Percentiles rank a stretch among this genome's conserved stretches.
phyloP scores from a whole-genome alignment of 2,113 vertebrate species.

The Sciurus niger region DNA sequence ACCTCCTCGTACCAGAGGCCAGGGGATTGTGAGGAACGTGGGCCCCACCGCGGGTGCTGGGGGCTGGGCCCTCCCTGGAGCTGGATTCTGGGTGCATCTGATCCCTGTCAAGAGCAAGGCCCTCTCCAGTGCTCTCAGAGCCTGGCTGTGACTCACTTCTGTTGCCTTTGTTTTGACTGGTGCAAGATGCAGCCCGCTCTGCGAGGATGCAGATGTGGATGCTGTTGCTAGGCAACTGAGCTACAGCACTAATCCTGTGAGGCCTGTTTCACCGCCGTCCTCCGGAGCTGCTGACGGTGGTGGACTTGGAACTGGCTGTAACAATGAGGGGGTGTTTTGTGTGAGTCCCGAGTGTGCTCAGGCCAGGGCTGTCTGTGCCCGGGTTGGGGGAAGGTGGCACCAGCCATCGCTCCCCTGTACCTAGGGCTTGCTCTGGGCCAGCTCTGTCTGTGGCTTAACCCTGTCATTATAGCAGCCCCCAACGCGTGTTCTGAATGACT shows the following conservation, averaged over 20 bases:
- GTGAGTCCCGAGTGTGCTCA: neutral
- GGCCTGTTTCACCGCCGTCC: constrained; percentile 75
- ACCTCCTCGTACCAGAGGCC: neutral
- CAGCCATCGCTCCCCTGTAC: neutral
- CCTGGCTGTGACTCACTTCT: constrained; percentile 64
- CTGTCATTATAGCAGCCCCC: constrained; percentile 17
- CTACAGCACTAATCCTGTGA: constrained; percentile 80
- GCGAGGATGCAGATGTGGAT: constrained; percentile 62
- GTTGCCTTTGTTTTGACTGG: constrained; percentile 79
- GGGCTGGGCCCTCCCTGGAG: neutral
- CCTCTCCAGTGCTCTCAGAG: neutral
- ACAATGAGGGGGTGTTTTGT: neutral
- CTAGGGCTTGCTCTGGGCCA: neutral
- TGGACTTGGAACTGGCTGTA: constrained; percentile 77
- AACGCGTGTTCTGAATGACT: neutral
- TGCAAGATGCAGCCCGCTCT: constrained; percentile 73
- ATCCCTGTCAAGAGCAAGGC: neutral
- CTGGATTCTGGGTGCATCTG: neutral
- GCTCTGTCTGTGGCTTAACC: neutral
- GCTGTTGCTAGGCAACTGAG: constrained; percentile 89
- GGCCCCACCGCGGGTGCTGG: neutral
- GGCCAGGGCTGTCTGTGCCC: accelerated
- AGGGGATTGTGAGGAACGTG: neutral
- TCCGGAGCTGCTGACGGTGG: constrained; percentile 70
- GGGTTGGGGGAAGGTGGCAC: neutral